Base-by-base conservation (phyloP, 2,797 vertebrate genomes). In the Coregonus ussuriensis region DNA sequence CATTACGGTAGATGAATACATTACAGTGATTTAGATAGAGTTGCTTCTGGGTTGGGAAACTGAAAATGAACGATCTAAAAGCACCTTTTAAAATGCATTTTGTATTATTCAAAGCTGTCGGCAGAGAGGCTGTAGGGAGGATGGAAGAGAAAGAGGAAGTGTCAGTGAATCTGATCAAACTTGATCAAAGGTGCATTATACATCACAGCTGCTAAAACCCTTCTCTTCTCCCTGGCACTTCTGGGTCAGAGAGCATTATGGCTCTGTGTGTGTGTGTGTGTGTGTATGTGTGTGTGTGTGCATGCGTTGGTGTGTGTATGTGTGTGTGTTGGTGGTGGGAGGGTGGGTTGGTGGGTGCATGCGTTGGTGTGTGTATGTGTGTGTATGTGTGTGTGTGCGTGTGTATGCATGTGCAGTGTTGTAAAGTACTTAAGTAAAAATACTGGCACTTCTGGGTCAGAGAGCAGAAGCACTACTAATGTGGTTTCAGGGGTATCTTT, bases 151-250 rank as follows among this genome's bases (percentile, higher is more conserved):
- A 63, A 69, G 71, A 79, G 77, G 68, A 87, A 84, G 75, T 89
- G 86, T 89, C 86, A 85, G 83, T 87, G 78, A 82, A 86, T 86
- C 81, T 85, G 84, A 91, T 89, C 86, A 88, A 85, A 84, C 9
- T 41, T 79, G 77, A 89, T 91, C 82, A 91, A 92, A 90, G 76
- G 87, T 82, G 88, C 81, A 87, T 91, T 80, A 86, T 82, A 77
- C 78, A 90, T 83, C 53, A 79, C 74, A 25, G 79, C 59, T 63
- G 78, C 53, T 63, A 71, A 88, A 88, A 89, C 87, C 80, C 80
- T 62, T 77, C 75, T 77, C 76, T 87, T 47, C 41, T 47, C 83
- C n/a, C 53, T 88, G 86, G 81, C 86, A 87, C 84, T 89, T 89
- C 65, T 86, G 83, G 87, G 82, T 90, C 86, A 88, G 83, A 54